Percentiles rank a stretch among this genome's conserved stretches.
Evolutionary conservation across 2,888 invertebrate genomes (phyloP).

Genomic region (Acleris holmiana): DNA sequence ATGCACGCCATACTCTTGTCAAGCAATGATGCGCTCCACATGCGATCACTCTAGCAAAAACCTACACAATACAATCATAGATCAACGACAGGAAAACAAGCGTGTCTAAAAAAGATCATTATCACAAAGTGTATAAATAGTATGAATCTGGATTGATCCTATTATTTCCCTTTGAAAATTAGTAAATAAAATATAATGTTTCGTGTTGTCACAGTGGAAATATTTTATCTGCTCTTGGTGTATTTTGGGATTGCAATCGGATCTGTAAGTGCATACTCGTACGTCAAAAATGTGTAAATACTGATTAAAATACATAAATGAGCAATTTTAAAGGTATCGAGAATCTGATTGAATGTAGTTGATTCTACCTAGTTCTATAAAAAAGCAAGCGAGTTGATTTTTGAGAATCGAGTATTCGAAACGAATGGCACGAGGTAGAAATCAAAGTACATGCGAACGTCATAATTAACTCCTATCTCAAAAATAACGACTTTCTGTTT

Average conservation of each 20-base stretch:
- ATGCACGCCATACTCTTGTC: conserved; percentile 22
- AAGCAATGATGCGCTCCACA: conserved; percentile 4
- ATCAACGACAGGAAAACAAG: conserved; percentile 15
- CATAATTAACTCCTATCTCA: no score
- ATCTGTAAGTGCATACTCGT: conserved; percentile 27
- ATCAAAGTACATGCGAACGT: no score
- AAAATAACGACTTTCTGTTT: no score
- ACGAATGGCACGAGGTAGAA: no score
- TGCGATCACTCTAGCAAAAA: conserved; percentile 5
- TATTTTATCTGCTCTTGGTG: neutral
- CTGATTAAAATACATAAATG: no score
- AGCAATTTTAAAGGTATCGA: no score
- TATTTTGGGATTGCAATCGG: conserved; percentile 11
- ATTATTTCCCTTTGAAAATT: neutral
- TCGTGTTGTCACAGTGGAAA: neutral
- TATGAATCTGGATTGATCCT: neutral
- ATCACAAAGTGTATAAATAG: conserved; percentile 26
- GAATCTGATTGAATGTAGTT: no score
- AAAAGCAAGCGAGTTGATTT: no score
- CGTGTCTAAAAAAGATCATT: conserved; percentile 24
- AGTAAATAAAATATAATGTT: conserved; percentile 17
- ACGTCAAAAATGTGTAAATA: no score
- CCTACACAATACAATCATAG: conserved; percentile 17
- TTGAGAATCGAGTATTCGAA: no score
- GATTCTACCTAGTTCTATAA: no score